Evolutionary conservation across 2,797 vertebrate species (phyloP).

Genomic region (Tokudaia muenninki): DNA sequence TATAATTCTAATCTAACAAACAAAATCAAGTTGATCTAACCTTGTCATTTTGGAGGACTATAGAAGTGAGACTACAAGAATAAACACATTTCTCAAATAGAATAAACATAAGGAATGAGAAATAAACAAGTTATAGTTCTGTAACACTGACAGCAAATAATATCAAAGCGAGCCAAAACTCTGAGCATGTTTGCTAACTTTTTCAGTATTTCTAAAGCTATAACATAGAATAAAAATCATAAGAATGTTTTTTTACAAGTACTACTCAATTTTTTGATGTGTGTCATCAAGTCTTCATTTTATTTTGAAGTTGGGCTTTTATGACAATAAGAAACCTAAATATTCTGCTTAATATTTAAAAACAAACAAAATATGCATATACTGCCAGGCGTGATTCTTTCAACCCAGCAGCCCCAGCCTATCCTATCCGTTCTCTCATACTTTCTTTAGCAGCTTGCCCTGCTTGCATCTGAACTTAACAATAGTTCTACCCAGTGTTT

Average conservation of each 20-base stretch:
- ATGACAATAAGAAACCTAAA: background rate
- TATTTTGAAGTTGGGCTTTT: constrained; percentile 1
- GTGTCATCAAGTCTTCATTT: background rate
- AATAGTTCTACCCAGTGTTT: constrained; percentile 9
- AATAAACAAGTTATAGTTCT: background rate
- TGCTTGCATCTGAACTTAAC: constrained; percentile 16
- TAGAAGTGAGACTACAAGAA: background rate
- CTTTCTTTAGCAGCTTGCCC: background rate
- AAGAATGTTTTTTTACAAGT: background rate
- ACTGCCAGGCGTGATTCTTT: background rate
- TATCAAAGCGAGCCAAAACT: background rate
- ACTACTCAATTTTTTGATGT: background rate
- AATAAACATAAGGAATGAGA: background rate
- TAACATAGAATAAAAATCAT: background rate
- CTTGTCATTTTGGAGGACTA: background rate
- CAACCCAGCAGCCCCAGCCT: background rate
- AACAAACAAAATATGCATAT: constrained; percentile 44
- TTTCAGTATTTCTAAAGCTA: constrained; percentile 38
- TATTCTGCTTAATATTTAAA: constrained; percentile 46
- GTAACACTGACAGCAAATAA: background rate
- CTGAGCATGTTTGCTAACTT: background rate
- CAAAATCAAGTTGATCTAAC: background rate
- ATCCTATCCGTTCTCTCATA: background rate
- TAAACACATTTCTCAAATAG: background rate
- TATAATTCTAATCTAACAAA: background rate